Evolutionary conservation across 1,140 invertebrate species (phyloP).

Genomic region (Asbolus verrucosus): DNA sequence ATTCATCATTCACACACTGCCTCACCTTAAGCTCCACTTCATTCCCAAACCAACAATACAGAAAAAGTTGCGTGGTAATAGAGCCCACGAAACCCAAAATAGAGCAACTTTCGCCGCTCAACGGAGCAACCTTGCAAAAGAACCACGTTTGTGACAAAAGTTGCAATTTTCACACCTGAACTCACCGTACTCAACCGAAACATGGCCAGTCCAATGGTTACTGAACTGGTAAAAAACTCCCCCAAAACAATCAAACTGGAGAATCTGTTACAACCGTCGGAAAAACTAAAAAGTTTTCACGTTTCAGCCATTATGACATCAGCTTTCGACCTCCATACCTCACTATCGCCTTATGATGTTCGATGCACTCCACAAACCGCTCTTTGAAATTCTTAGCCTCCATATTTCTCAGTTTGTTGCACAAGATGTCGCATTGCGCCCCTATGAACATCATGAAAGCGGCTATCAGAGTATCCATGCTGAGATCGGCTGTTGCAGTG

Average conservation of each 20-base stretch:
- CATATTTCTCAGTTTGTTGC: slow-evolving; percentile 5
- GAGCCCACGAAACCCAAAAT: not conserved
- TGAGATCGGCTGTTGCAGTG: not conserved
- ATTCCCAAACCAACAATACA: slow-evolving; percentile 11
- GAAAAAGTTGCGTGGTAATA: slow-evolving; percentile 5
- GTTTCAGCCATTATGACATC: not conserved
- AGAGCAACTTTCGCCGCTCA: not conserved
- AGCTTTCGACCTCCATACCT: not conserved
- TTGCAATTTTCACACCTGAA: not conserved
- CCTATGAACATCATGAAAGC: slow-evolving; percentile 14
- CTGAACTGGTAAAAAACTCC: slow-evolving; percentile 1
- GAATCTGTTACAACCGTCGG: not conserved
- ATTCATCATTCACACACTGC: no score
- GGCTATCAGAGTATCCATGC: not conserved
- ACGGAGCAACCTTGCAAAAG: slow-evolving; percentile 1
- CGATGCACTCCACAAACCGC: not conserved
- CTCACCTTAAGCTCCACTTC: slow-evolving; percentile 8
- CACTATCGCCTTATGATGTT: slow-evolving; percentile 12
- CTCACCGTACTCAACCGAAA: slow-evolving; percentile 8
- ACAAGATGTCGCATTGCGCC: slow-evolving; percentile 10
- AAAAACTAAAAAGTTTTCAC: slow-evolving; percentile 9
- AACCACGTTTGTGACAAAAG: no score
- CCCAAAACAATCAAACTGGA: slow-evolving; percentile 1
- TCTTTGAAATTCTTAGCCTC: not conserved
- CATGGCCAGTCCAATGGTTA: not conserved